Evolutionary conservation across 2,888 invertebrate species (phyloP).

Genomic region (Baronia brevicornis): DNA sequence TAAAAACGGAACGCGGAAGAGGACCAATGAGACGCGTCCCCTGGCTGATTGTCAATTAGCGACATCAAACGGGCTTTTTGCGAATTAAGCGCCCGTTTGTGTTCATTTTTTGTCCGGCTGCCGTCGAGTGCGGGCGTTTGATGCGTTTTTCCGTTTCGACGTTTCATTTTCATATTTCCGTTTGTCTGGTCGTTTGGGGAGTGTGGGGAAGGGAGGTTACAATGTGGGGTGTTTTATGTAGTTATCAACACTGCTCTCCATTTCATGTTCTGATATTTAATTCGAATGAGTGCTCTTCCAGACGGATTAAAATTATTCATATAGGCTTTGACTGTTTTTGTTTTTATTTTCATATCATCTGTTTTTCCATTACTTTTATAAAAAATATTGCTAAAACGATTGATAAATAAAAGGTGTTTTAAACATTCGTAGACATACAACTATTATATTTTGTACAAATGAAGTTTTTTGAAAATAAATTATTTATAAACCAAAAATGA

Average conservation of each 20-base stretch:
- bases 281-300: conserved; percentile 48
- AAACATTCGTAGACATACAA: no score
- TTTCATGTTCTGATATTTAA: conserved; percentile 47
- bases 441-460: no score
- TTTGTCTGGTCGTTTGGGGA: conserved; percentile 55
- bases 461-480: no score
- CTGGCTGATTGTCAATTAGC: conserved; percentile 75
- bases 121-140: conserved; percentile 51
- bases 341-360: conserved; percentile 5
- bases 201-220: conserved; percentile 37
- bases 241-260: conserved; percentile 31
- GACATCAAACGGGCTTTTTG: conserved; percentile 76
- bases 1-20: conserved; percentile 66
- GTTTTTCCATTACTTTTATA: no score
- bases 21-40: conserved; percentile 71
- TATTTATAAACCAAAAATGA: no score
- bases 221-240: conserved; percentile 38
- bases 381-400: no score
- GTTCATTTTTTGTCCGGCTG: conserved; percentile 67
- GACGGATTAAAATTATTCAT: conserved; percentile 23
- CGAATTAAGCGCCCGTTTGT: conserved; percentile 72
- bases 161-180: conserved; percentile 75
- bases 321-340: conserved; percentile 10
- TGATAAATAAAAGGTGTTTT: no score
- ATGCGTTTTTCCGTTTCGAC: conserved; percentile 69